Base-by-base conservation (phyloP, 2,797 vertebrate species). In the Sebastes hubbsi region DNA sequence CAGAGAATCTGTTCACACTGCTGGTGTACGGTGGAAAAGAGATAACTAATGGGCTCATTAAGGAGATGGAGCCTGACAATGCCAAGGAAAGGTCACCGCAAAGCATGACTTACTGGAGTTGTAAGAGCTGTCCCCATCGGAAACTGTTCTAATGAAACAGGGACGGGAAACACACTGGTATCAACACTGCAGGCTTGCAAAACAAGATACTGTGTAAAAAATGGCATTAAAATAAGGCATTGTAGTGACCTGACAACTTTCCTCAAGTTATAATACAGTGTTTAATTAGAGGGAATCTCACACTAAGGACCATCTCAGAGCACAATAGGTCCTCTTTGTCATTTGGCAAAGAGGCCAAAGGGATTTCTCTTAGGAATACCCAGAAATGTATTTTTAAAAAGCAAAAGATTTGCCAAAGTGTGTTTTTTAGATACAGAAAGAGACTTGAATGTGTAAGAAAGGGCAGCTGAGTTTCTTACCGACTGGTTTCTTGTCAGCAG, bases 91-190 rank as follows among this genome's bases (percentile, higher is more conserved):
- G 88, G 91, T 92, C 94, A 96, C 94, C 8, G 94, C 97, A 97
- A 89, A 96, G 94, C 94, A 95, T 85, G 92, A 99, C 97, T 99
- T 99, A 99, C 97, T 96, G 97, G 95, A 87, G 92, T 90, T 92
- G 49, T 93, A 92, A 93, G 94, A 96, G 94, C 77, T 85, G 95
- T 96, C 94, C 95, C 96, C 92, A 95, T 95, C 95, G 94, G 95
- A 97, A 95, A 95, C 97, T 94, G 95, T 95, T 97, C 97, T 98
- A 96, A 96, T 97, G 95, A 95, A 96, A 97, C 85, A 92, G 94
- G 95, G 94, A 95, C 85, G 95, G 95, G 91, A 96, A 94, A 90
- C 79, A 92, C 74, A 94, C 79, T 84, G 77, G 70, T 75, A 94
- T 96, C 86, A 95, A 89, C 78, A 82, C 72, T 73, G 56, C 34